Evolutionary conservation across 2,797 vertebrate species (phyloP).

Genomic region (Sitta carolinensis): DNA sequence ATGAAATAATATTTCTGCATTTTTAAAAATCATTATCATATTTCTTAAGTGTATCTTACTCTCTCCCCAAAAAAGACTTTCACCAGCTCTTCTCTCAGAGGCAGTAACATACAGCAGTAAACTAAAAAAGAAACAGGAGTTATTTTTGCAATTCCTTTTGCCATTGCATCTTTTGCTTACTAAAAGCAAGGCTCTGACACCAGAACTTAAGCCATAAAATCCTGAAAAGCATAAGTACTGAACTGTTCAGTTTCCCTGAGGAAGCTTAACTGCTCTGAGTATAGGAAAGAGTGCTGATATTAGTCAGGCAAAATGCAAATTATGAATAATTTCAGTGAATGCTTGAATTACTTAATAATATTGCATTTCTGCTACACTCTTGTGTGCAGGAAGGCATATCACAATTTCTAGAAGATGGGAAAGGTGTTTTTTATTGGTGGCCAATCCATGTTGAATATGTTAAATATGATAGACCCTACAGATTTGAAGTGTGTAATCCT

Average conservation of each 20-base stretch:
- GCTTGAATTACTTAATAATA: not conserved
- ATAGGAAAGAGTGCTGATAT: not conserved
- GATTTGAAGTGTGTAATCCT: not conserved
- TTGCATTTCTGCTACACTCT: not conserved
- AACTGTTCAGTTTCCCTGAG: not conserved
- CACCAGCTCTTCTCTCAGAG: not conserved
- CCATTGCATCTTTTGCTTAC: not conserved
- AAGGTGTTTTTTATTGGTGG: not conserved
- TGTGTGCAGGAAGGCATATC: not conserved
- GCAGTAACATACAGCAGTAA: not conserved
- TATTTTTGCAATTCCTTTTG: not conserved
- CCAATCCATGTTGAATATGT: not conserved
- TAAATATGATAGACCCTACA: not conserved
- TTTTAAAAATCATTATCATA: not conserved
- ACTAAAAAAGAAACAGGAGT: not conserved
- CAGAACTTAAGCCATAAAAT: not conserved
- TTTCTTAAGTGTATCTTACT: not conserved
- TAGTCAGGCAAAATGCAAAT: not conserved
- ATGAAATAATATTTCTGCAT: not conserved
- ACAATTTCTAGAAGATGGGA: not conserved
- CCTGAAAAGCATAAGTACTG: not conserved
- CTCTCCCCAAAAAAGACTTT: not conserved
- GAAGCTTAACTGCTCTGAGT: not conserved
- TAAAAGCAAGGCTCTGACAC: not conserved
- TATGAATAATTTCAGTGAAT: not conserved